Conservation (phyloP, 2,113 vertebrate species). For the Clarias gariepinus region DNA sequence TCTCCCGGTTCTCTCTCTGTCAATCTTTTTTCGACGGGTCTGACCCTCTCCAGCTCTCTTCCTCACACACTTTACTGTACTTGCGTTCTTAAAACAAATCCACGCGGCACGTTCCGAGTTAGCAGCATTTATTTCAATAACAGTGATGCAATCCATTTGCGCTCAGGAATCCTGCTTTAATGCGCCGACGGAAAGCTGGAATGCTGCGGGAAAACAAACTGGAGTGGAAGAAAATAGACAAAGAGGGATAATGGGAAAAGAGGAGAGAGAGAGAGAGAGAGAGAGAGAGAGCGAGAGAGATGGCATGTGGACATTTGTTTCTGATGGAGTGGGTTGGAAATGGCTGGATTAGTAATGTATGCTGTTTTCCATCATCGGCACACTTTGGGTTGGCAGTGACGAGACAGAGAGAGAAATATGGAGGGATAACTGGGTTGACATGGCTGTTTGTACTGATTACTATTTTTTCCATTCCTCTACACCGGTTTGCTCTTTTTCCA, state of each 20-base stretch:
- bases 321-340: constrained; percentile 69
- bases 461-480: constrained; percentile 45
- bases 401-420: constrained; percentile 2
- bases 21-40: background rate
- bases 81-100: constrained; percentile 46
- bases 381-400: constrained; percentile 2
- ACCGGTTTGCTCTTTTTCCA: constrained; percentile 30
- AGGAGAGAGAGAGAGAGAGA: constrained; percentile 49
- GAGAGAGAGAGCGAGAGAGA: constrained; percentile 61
- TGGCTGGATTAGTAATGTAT: constrained; percentile 69
- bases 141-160: constrained; percentile 56
- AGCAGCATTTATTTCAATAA: constrained; percentile 56
- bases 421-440: constrained; percentile 66
- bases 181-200: constrained; percentile 37
- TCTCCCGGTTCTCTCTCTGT: background rate
- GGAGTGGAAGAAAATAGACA: constrained; percentile 54
- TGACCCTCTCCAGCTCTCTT: constrained; percentile 22
- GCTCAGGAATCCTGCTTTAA: constrained; percentile 51
- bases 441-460: constrained; percentile 62
- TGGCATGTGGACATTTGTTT: constrained; percentile 70
- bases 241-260: constrained; percentile 38
- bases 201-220: constrained; percentile 62
- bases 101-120: constrained; percentile 40
- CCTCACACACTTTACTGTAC: constrained; percentile 23
- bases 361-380: constrained; percentile 64